phyloP scores from a whole-genome alignment of 2,888 invertebrate genomes.

The Pterobdella sp. region DNA sequence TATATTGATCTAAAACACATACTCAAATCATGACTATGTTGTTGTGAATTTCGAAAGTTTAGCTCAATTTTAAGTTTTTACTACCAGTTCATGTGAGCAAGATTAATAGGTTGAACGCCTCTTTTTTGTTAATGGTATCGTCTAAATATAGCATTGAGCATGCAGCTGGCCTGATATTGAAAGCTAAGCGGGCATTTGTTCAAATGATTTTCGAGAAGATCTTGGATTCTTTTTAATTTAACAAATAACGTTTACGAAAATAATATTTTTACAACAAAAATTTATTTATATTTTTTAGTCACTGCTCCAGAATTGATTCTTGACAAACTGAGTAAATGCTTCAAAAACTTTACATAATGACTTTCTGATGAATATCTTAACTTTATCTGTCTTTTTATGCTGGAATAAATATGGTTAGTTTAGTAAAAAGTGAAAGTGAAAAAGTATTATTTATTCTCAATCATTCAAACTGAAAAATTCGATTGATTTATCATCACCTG shows the following conservation, averaged over 20 bases:
- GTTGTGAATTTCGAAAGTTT: too few species aligned
- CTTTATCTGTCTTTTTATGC: not conserved
- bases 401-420: conserved; percentile 6
- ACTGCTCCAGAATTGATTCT: not conserved
- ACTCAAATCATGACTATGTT: too few species aligned
- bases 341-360: not conserved
- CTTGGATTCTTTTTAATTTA: not conserved
- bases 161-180: not conserved
- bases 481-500: too few species aligned
- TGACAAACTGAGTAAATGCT: conserved; percentile 11
- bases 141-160: not conserved
- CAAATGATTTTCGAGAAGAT: not conserved
- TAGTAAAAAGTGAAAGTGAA: not conserved
- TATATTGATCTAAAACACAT: too few species aligned
- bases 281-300: not conserved
- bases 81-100: too few species aligned
- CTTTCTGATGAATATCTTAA: not conserved
- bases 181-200: not conserved
- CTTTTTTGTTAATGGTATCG: too few species aligned
- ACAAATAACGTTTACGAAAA: not conserved
- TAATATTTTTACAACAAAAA: not conserved
- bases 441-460: not conserved
- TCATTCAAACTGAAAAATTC: too few species aligned
- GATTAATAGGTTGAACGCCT: too few species aligned
- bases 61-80: too few species aligned